Evolutionary conservation across 1,140 invertebrate species (phyloP), one percentile per base, ranked within the genome.

Genomic region (Dinoponera quadriceps): DNA sequence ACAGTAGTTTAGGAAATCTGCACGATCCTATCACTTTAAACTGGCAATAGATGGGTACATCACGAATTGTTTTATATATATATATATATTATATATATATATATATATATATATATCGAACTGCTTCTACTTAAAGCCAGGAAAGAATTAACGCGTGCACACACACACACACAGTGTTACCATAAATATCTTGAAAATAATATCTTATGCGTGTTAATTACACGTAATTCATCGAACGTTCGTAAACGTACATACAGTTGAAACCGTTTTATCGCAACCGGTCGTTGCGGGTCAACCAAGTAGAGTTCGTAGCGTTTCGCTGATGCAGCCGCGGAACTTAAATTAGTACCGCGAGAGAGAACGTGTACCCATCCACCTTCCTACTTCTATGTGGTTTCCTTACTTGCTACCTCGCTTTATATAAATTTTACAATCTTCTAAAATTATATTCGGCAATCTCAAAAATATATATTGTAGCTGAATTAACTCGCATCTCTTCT

Each of bases 401-500:
- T 92, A 91, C 81, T 88, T 84, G 66, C 90, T 93, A 92, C 86
- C 91, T 44, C 7, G 38, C 77, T 94, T 94, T n/a, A n/a, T n/a
- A 93, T 90, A 94, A 94, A 94, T 92, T 90, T 94, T 94, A 94
- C 88, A 94, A 92, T 88, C 84, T 91, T 90, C 91, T 93, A 93
- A 92, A 94, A 93, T 94, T 93, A 93, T 91, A 91, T 44, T n/a
- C 87, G 87, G 90, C 91, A 91, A 90, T 94, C 91, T 94, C 93
- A 94, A 94, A 94, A 94, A 94, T 94, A 94, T 94, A 94, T 94
- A 93, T 87, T 85, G 73, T 92, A 90, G 90, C 92, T 91, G 87
- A 88, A 89, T 89, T 74, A 90, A 86, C 89, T 91, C 73, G 60
- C 83, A 38, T 60, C 68, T 87, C 75, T 85, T 69, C 66, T 48